Conservation (phyloP, 2,113 vertebrate species). For the Heterotilapia buettikoferi region DNA sequence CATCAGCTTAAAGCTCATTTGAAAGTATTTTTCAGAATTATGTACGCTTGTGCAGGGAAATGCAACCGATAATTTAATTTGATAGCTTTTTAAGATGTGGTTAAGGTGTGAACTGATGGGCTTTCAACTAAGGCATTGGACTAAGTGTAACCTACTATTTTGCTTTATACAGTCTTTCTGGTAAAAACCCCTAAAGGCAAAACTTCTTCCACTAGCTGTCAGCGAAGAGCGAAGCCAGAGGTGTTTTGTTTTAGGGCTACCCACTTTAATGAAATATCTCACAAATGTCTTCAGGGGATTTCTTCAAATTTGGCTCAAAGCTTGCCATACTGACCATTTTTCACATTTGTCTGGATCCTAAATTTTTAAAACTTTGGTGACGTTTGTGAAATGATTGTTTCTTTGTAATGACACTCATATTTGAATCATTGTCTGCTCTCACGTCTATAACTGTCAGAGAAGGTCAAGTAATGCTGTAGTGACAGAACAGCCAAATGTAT, state of each 20-base stretch:
- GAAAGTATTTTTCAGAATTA: neutral
- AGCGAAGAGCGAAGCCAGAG: neutral
- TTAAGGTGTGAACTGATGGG: neutral
- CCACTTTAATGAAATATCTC: neutral
- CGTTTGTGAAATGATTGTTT: neutral
- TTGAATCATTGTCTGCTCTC: neutral
- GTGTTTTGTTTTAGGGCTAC: neutral
- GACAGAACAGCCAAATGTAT: neutral
- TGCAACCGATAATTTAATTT: neutral
- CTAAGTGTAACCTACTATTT: neutral
- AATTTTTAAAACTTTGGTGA: neutral
- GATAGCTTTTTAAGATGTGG: neutral
- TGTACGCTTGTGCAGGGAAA: neutral
- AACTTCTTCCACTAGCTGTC: neutral
- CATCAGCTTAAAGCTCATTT: rapidly evolving
- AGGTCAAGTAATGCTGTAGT: neutral
- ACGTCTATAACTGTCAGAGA: neutral
- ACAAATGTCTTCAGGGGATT: neutral
- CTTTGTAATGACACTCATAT: neutral
- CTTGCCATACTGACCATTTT: neutral
- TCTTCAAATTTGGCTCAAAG: neutral
- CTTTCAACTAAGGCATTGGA: neutral
- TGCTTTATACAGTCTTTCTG: neutral
- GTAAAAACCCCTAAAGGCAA: neutral
- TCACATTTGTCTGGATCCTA: neutral